Percentiles rank a stretch among this genome's conserved stretches.
phyloP scores from a whole-genome alignment of 30 jellyfish, hydroid and myxozoan species.

The Nemopilema nomurai region DNA sequence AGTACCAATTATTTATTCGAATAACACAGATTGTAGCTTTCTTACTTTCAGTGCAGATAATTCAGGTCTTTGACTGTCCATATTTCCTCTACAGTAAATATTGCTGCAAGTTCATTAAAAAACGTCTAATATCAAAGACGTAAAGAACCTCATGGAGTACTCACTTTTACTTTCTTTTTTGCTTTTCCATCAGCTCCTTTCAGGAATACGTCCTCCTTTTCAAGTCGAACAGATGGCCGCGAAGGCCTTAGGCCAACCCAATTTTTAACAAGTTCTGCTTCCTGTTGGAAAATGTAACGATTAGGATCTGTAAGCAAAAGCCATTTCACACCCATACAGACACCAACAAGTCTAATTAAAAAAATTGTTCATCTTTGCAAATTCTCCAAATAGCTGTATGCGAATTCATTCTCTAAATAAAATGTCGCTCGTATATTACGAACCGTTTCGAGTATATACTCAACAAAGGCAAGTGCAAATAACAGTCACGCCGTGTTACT shows the following conservation, averaged over 20 bases:
- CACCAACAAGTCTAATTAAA: too few relatives aligned
- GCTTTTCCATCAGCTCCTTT: neutral
- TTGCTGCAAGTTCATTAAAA: neutral
- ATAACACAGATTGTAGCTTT: neutral
- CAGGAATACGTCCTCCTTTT: slow-evolving; percentile 54
- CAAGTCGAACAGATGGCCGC: slow-evolving; percentile 76
- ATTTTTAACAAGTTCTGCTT: slow-evolving; percentile 69
- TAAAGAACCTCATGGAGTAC: neutral
- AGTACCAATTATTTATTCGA: neutral
- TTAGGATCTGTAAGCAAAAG: neutral
- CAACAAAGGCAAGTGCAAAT: too few relatives aligned
- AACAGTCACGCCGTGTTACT: neutral
- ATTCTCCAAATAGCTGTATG: too few relatives aligned
- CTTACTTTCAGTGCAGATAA: too few relatives aligned
- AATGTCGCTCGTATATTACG: too few relatives aligned
- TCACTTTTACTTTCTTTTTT: slow-evolving; percentile 19
- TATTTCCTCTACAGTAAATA: neutral
- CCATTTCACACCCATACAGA: too few relatives aligned
- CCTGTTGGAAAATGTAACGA: slow-evolving; percentile 17
- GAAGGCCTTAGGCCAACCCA: slow-evolving; percentile 96
- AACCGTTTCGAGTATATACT: too few relatives aligned
- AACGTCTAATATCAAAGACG: neutral
- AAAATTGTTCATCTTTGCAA: too few relatives aligned
- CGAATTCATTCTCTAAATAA: too few relatives aligned
- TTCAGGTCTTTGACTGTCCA: too few relatives aligned